These are phyloP conservation scores for Hydropsyche betteni DNA, from an alignment of 2,888 invertebrate genomes.

Conservation along the genomic window DNA sequence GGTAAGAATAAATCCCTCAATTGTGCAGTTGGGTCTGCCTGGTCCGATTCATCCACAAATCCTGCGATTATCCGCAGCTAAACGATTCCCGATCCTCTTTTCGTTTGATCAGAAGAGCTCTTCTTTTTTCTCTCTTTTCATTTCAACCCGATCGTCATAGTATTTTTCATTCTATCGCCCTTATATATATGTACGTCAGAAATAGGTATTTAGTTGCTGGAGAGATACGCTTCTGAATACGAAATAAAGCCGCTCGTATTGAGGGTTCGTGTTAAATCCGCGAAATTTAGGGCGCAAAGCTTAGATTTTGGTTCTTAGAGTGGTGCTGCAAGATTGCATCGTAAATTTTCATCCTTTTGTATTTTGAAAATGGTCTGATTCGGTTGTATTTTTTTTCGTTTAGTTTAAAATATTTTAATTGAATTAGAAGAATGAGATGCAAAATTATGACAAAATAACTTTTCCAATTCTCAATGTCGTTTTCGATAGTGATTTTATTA, in stretches of 20 bases:
- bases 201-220: neutral
- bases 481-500: too few species aligned
- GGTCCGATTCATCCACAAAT: slow-evolving; percentile 15
- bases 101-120: neutral
- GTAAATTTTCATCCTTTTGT: too few species aligned
- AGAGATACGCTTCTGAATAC: neutral
- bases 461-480: too few species aligned
- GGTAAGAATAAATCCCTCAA: slow-evolving; percentile 21
- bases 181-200: neutral
- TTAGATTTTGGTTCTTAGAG: neutral
- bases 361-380: too few species aligned
- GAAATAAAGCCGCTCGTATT: slow-evolving; percentile 6
- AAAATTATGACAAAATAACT: too few species aligned
- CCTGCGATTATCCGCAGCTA: slow-evolving; percentile 26
- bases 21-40: slow-evolving; percentile 6
- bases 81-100: slow-evolving; percentile 23
- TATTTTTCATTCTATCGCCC: slow-evolving; percentile 1
- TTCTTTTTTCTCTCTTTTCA: slow-evolving; percentile 2
- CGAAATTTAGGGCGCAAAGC: neutral
- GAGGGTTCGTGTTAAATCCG: neutral
- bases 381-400: too few species aligned
- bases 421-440: too few species aligned
- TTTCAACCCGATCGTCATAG: slow-evolving; percentile 3
- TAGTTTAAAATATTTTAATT: too few species aligned
- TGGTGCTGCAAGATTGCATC: neutral